Base-by-base conservation (phyloP, 1,140 invertebrate genomes). In the Gerris buenoi region DNA sequence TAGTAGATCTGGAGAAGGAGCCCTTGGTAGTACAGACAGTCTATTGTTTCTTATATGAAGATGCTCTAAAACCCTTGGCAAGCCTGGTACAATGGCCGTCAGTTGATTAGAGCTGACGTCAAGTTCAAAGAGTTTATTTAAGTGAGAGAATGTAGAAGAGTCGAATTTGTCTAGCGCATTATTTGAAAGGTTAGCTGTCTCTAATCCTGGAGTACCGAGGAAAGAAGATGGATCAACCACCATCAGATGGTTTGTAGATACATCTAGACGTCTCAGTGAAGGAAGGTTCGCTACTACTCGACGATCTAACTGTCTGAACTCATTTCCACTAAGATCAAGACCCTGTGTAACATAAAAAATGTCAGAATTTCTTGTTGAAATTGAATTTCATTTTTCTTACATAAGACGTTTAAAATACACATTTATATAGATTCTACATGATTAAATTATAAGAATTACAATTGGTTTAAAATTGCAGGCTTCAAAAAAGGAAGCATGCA, bases 31-130 rank as follows among this genome's bases (percentile, higher is more conserved):
- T 1, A 74, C 77, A 0, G 81, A 80, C 25, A 93, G 87, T 69
- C 87, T 82, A 75, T 93, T 93, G 70, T 83, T 83, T 29, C 85
- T 77, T 71, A 92, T 75, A 73, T 86, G 83, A n/a, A 94, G 77
- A 69, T 88, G 83, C 75, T 93, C 90, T 60, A 93, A 77, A 60
- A 86, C 87, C 69, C 83, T 80, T 0, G 89, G 88, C 22, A 92
- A 74, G 15, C 86, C 88, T 18, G 85, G 84, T 2, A 89, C 81
- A 63, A 91, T 67, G 13, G 29, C 62, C 33, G 59, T 74, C 23
- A 94, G 73, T 69, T 84, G 79, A 76, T 94, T 95, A 72, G 81
- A 82, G 70, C 89, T 87, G 2, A 89, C 77, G 73, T 93, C 89
- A 23, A 94, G 74, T 75, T 90, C 89, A 68, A 87, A 90, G 0